Percentiles rank a stretch among this genome's conserved stretches.
Evolutionary conservation across 35 echinoderm and acorn worm genomes (phyloP).

Genomic region (Eucidaris tribuloides): DNA sequence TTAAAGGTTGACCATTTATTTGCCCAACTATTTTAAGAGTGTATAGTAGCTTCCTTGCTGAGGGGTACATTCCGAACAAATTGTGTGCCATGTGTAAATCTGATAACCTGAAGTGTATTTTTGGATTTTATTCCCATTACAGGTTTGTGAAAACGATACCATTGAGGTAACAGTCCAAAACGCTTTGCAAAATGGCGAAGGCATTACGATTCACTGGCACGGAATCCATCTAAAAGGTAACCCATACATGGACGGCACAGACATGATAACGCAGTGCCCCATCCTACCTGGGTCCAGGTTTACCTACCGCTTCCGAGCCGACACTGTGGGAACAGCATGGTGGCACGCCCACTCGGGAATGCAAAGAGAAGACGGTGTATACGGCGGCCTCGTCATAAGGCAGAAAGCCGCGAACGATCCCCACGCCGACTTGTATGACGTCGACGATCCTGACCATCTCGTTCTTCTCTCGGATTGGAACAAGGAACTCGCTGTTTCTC

Average conservation of each 20-base stretch:
- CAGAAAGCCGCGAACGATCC: constrained; percentile 20
- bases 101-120: too few species aligned
- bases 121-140: too few species aligned
- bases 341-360: constrained; percentile 66
- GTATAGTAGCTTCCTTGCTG: too few species aligned
- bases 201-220: constrained; percentile 73
- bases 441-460: constrained; percentile 41
- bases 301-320: constrained; percentile 57
- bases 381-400: constrained; percentile 34
- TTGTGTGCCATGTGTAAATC: too few species aligned
- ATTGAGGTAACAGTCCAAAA: constrained; percentile 54
- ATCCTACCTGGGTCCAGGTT: constrained; percentile 47
- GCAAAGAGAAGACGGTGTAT: constrained; percentile 51
- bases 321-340: constrained; percentile 54
- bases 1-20: too few species aligned
- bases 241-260: constrained; percentile 71
- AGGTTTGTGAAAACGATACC: constrained; percentile 73
- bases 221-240: constrained; percentile 49
- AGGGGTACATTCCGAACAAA: too few species aligned
- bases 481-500: neutral
- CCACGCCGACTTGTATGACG: constrained; percentile 21
- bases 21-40: too few species aligned
- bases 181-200: constrained; percentile 35
- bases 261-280: constrained; percentile 71
- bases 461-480: constrained; percentile 54